These are phyloP conservation scores for Acronicta psi DNA, from an alignment of 2,888 invertebrate species.

Conservation along the genomic window DNA sequence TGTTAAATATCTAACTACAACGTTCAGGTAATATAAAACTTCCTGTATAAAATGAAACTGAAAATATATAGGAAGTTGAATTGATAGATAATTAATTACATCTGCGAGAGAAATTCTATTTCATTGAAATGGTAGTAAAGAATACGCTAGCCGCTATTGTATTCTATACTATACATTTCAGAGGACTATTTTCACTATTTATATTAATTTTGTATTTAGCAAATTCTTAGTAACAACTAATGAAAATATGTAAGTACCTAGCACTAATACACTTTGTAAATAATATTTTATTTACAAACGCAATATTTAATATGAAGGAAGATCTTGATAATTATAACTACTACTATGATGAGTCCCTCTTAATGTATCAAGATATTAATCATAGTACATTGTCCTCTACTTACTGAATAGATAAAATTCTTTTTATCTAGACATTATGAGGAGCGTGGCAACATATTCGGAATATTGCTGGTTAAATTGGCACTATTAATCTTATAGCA, in stretches of 20 bases:
- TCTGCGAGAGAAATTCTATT: no score
- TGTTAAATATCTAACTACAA: no score
- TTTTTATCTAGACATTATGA: constrained; percentile 10
- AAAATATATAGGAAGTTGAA: no score
- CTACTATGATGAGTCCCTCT: neutral
- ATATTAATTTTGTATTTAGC: no score
- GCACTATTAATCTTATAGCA: constrained; percentile 13
- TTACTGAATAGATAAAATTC: neutral
- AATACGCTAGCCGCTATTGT: no score
- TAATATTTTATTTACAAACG: neutral
- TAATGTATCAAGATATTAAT: neutral
- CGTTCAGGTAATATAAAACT: no score
- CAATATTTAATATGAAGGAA: neutral
- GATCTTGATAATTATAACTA: neutral
- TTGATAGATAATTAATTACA: no score
- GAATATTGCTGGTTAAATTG: constrained; percentile 1
- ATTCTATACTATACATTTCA: no score
- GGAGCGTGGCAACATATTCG: neutral
- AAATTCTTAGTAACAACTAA: neutral
- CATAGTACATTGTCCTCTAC: neutral
- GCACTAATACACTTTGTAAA: no score
- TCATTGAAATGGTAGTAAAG: no score
- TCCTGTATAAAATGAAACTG: no score
- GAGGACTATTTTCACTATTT: no score
- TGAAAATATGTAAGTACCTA: neutral